Percentiles rank a stretch among this genome's conserved stretches.
Conservation (phyloP, 2,113 vertebrate genomes). For the Sialia sialis region DNA sequence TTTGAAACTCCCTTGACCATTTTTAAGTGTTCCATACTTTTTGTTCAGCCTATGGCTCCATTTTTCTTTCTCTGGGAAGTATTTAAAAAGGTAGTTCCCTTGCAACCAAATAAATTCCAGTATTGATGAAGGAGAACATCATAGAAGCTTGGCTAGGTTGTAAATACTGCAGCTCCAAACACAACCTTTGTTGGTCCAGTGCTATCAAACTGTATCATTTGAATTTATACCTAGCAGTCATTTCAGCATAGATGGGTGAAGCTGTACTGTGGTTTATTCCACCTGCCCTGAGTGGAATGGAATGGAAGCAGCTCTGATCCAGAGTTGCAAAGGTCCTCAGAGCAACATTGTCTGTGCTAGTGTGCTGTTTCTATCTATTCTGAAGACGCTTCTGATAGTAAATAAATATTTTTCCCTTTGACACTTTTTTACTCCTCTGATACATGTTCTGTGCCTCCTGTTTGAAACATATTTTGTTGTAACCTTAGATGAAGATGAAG, state of each 20-base stretch:
- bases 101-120: neutral
- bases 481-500: slow-evolving; percentile 49
- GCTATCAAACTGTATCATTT: neutral
- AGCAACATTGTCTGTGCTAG: neutral
- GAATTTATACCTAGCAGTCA: neutral
- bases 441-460: neutral
- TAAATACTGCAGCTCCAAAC: neutral
- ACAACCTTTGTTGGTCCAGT: neutral
- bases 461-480: neutral
- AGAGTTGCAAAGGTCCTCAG: neutral
- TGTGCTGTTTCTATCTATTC: neutral
- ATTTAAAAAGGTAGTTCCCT: neutral
- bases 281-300: neutral
- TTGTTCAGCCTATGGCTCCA: neutral
- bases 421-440: neutral
- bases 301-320: neutral
- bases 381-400: neutral
- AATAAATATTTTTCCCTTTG: neutral
- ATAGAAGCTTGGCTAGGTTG: neutral
- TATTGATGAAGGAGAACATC: neutral
- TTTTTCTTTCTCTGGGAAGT: neutral
- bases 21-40: neutral
- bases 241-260: neutral
- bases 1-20: neutral
- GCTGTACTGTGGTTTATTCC: neutral